A percentile compares a stretch with the other conserved stretches of the same genome.
These are phyloP conservation scores for Blera fallax DNA, from an alignment of 2,888 invertebrate genomes.

Conservation along the genomic window DNA sequence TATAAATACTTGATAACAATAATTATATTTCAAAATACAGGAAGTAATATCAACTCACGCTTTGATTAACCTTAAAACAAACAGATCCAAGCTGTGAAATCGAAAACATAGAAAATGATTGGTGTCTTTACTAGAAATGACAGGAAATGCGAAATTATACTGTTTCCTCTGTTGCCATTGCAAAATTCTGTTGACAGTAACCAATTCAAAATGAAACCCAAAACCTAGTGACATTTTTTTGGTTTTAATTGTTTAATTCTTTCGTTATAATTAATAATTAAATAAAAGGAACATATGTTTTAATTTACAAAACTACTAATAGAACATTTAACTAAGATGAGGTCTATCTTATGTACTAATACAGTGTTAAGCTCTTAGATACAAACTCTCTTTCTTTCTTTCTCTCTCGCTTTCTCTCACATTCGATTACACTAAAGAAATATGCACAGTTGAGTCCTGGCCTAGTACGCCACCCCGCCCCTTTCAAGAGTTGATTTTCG, in stretches of 20 bases:
- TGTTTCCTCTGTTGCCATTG: background rate
- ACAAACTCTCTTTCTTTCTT: conserved; percentile 13
- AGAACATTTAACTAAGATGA: conserved; percentile 56
- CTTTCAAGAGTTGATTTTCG: conserved; percentile 78
- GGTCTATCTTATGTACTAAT: conserved; percentile 49
- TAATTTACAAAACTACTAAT: conserved; percentile 67
- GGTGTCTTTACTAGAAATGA: background rate
- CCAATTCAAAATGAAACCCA: background rate
- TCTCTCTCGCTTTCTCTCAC: background rate
- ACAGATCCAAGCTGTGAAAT: background rate
- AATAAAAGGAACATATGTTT: conserved; percentile 69
- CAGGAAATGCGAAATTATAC: background rate
- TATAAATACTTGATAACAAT: too few relatives aligned
- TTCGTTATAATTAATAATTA: conserved; percentile 46
- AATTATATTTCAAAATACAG: too few relatives aligned
- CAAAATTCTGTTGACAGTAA: conserved; percentile 3
- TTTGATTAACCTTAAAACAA: background rate
- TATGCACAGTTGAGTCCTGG: conserved; percentile 60
- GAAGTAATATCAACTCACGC: background rate
- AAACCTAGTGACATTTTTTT: background rate
- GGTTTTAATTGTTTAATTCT: conserved; percentile 20
- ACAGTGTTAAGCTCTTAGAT: conserved; percentile 38
- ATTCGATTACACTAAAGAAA: conserved; percentile 41
- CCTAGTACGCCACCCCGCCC: background rate
- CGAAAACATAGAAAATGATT: conserved; percentile 14